Base-by-base conservation (phyloP, 1,140 invertebrate genomes). In the Latrodectus geometricus region DNA sequence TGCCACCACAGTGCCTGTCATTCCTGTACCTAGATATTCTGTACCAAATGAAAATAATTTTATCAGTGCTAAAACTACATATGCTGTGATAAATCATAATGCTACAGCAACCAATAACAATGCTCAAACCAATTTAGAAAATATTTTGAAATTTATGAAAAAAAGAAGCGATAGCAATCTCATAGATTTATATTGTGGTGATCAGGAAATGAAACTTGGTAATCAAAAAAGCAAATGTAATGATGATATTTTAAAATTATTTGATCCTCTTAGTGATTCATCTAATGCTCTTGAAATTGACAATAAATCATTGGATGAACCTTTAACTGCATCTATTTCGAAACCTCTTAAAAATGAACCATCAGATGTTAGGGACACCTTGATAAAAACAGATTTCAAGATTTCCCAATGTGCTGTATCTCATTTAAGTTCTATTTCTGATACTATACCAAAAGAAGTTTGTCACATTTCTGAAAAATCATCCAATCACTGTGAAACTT, bases 121-220 rank as follows among this genome's bases (percentile, higher is more conserved):
- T 50, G 49, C 21, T 56, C 81, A 70, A 23, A 9, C 79, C 21
- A 87, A 70, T 76, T 84, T 84, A 65, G 86, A 86, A 86, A 66
- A 79, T 88, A 77, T 87, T 14, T 68, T 88, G 17, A 88, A 88
- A 65, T 78, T 70, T 21, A 88, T 89, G 73, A 88, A 86, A 54
- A 89, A 89, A n/a, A 88, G 88, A 61, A 81, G 81, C 35, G 86
- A 88, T 81, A 88, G 88, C n/a, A 88, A 89, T 81, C 68, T 89
- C 15, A 89, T 89, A 35, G 88, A 89, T 86, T 74, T 89, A 14
- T 87, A 79, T 81, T 83, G 73, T 81, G 82, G 61, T 50, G 88
- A 88, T 35, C 65, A 84, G 21, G 84, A 87, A n/a, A 61, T n/a
- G 15, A 78, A 70, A 23, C 61, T 48, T 48, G n/a, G 23, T 15